Evolutionary conservation across 2,888 invertebrate species (phyloP).

Genomic region (Eugnorisma glareosa): DNA sequence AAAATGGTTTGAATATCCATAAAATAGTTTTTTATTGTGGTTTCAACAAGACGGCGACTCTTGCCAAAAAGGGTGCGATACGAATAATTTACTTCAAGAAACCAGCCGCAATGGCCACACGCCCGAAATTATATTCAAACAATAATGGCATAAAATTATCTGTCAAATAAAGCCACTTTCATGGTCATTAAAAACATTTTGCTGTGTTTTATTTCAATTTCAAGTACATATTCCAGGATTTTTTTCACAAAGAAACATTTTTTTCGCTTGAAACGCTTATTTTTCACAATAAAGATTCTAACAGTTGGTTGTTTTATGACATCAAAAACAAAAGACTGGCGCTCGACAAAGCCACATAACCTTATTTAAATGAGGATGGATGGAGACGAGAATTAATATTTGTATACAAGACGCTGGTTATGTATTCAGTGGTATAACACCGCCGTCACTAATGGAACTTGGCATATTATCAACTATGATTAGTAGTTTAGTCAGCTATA

Average conservation of each 20-base stretch:
- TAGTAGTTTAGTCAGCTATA: constrained; percentile 23
- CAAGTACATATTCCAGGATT: neutral
- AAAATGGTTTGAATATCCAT: no score
- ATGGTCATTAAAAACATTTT: neutral
- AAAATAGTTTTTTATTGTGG: neutral
- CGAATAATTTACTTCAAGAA: neutral
- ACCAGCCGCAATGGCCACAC: neutral
- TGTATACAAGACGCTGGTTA: constrained; percentile 9
- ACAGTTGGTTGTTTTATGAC: constrained; percentile 2
- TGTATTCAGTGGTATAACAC: constrained; percentile 21
- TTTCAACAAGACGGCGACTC: no score
- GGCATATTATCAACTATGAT: constrained; percentile 38
- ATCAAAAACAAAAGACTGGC: constrained; percentile 29
- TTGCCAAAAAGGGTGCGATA: neutral
- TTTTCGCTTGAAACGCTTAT: neutral
- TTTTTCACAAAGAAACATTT: neutral
- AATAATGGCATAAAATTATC: neutral
- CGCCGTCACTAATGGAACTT: constrained; percentile 25
- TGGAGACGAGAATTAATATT: constrained; percentile 28
- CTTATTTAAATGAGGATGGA: constrained; percentile 44
- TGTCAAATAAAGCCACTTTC: neutral
- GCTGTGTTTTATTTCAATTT: neutral
- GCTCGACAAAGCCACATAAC: constrained; percentile 12
- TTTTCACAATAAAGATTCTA: neutral
- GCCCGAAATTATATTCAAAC: neutral